Evolutionary conservation across 2,888 invertebrate genomes (phyloP).

Genomic region (Polietes domitor): DNA sequence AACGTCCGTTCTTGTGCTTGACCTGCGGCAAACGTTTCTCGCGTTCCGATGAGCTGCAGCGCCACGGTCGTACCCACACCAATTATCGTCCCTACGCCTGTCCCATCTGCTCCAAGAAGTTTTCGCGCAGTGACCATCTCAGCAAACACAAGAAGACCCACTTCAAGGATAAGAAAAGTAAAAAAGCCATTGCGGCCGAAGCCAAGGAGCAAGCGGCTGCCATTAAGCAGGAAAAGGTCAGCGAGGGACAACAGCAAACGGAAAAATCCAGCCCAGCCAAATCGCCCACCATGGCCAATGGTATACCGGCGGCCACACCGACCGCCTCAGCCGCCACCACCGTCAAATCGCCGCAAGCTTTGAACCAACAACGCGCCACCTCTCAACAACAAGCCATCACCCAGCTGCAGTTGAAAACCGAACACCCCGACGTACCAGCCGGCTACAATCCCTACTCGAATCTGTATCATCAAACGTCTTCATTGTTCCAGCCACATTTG

Average conservation of each 20-base stretch:
- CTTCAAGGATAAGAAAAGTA: slow-evolving; percentile 80
- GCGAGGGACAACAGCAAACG: slow-evolving; percentile 60
- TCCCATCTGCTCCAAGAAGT: slow-evolving; percentile 92
- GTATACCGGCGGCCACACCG: slow-evolving; percentile 41
- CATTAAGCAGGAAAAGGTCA: slow-evolving; percentile 71
- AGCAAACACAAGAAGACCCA: slow-evolving; percentile 96
- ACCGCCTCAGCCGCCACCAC: slow-evolving; percentile 56
- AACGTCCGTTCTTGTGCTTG: slow-evolving; percentile 93
- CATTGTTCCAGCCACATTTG: slow-evolving; percentile 72
- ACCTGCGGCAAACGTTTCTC: slow-evolving; percentile 96
- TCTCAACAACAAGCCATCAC: slow-evolving; percentile 20
- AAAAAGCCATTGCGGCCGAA: slow-evolving; percentile 76
- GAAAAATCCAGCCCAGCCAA: slow-evolving; percentile 57
- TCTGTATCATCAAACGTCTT: slow-evolving; percentile 73
- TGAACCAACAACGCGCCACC: slow-evolving; percentile 30
- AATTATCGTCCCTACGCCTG: slow-evolving; percentile 95
- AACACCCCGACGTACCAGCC: slow-evolving; percentile 72
- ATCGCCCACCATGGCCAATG: slow-evolving; percentile 52
- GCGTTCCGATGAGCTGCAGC: slow-evolving; percentile 93
- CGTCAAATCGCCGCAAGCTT: slow-evolving; percentile 39
- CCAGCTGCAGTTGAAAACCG: slow-evolving; percentile 74
- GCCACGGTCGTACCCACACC: slow-evolving; percentile 93
- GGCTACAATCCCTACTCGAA: slow-evolving; percentile 72
- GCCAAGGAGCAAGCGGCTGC: slow-evolving; percentile 73
- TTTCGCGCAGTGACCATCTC: slow-evolving; percentile 96